These are phyloP conservation scores for Xenops minutus DNA, from an alignment of 2,797 vertebrate species.

Conservation along the genomic window DNA sequence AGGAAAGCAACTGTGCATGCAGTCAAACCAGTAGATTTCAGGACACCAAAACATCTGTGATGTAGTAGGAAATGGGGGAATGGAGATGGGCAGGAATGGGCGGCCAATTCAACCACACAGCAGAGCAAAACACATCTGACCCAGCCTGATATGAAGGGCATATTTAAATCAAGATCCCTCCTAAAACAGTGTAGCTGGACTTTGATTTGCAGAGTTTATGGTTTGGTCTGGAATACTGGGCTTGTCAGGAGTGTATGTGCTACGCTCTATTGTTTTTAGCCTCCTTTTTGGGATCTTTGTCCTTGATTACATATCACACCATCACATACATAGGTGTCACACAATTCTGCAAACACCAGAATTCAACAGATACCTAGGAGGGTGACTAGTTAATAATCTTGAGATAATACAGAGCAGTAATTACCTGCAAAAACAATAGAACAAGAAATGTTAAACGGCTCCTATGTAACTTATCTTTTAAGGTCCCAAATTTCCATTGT, in stretches of 20 bases:
- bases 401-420: not conserved
- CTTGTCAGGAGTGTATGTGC: not conserved
- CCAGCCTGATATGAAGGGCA: not conserved
- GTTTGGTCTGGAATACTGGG: not conserved
- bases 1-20: not conserved
- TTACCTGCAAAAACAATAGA: not conserved
- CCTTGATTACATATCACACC: not conserved
- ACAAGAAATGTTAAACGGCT: not conserved
- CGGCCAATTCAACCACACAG: not conserved
- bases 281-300: not conserved
- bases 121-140: not conserved
- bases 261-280: not conserved
- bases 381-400: not conserved
- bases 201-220: not conserved
- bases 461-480: not conserved
- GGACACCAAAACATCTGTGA: not conserved
- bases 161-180: not conserved
- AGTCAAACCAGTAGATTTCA: not conserved
- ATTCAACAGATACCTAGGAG: not conserved
- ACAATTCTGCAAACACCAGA: not conserved
- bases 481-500: not conserved
- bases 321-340: not conserved
- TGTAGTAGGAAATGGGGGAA: not conserved
- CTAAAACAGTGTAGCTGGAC: not conserved
- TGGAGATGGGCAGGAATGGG: not conserved